A percentile compares a stretch with the other conserved stretches of the same genome.
Evolutionary conservation across 2,888 invertebrate genomes (phyloP).

Genomic region (Artemia sinica): DNA sequence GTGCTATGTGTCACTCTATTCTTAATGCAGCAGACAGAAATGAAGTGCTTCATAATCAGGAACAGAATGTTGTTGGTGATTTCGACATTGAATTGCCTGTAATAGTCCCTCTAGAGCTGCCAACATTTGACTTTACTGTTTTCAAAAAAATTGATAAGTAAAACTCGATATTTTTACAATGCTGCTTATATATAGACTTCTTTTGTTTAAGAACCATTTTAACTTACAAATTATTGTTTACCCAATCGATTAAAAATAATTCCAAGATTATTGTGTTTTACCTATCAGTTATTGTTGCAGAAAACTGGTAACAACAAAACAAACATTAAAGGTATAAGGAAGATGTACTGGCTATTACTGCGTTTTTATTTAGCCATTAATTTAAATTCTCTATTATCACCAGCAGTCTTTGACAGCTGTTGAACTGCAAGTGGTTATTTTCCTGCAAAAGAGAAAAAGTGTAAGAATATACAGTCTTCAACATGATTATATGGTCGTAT

Average conservation of each 20-base stretch:
- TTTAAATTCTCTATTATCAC: no score
- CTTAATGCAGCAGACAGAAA: not conserved
- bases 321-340: no score
- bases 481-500: no score
- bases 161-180: not conserved
- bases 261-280: not conserved
- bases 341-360: no score
- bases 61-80: not conserved
- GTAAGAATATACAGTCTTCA: no score
- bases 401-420: no score
- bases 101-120: not conserved
- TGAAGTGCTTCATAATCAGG: not conserved
- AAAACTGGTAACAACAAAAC: no score
- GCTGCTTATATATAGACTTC: not conserved
- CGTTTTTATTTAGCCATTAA: no score
- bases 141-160: not conserved
- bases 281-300: not conserved
- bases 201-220: no score
- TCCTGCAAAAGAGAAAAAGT: no score
- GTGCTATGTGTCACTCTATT: not conserved
- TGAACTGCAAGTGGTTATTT: no score
- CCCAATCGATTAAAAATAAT: not conserved
- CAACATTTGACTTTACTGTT: conserved; percentile 1
- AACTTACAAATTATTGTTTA: no score
- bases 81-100: conserved; percentile 3